A percentile compares a stretch with the other conserved stretches of the same genome.
Conservation (phyloP, 1,140 invertebrate genomes). For the Euschistus heros region DNA sequence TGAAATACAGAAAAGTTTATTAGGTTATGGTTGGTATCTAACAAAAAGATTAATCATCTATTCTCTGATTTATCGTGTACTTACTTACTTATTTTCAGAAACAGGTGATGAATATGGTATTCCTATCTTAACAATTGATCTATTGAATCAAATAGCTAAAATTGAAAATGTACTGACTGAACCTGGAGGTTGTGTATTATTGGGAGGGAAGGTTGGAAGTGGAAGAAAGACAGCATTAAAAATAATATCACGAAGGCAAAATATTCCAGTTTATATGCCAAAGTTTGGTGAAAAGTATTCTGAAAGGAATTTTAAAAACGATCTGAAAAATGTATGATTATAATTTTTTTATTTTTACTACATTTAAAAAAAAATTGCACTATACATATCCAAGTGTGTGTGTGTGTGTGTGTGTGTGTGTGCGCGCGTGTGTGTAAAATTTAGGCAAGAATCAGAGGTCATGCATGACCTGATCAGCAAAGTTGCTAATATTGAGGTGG, state of each 20-base stretch:
- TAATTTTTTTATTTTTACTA: no score
- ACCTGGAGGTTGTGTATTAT: slow-evolving; percentile 53
- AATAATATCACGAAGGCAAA: slow-evolving; percentile 59
- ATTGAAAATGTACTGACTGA: slow-evolving; percentile 50
- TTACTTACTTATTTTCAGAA: slow-evolving; percentile 35
- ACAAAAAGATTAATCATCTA: not conserved
- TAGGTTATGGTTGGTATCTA: not conserved
- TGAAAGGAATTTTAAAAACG: slow-evolving; percentile 51
- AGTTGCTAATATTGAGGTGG: no score
- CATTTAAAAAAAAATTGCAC: no score
- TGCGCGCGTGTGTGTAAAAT: no score
- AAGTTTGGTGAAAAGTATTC: slow-evolving; percentile 46
- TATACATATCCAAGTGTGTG: no score
- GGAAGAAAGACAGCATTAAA: slow-evolving; percentile 63
- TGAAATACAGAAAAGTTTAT: not conserved
- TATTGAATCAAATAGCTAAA: slow-evolving; percentile 36
- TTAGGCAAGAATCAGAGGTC: no score
- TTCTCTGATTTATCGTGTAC: slow-evolving; percentile 10
- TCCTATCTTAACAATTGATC: slow-evolving; percentile 1
- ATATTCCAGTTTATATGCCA: slow-evolving; percentile 52
- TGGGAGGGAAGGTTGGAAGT: slow-evolving; percentile 64
- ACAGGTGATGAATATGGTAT: slow-evolving; percentile 39
- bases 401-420: no score
- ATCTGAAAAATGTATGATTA: slow-evolving; percentile 35
- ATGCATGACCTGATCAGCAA: no score